Conservation (phyloP, 1,140 invertebrate genomes). For the Drosophila pallidifrons region DNA sequence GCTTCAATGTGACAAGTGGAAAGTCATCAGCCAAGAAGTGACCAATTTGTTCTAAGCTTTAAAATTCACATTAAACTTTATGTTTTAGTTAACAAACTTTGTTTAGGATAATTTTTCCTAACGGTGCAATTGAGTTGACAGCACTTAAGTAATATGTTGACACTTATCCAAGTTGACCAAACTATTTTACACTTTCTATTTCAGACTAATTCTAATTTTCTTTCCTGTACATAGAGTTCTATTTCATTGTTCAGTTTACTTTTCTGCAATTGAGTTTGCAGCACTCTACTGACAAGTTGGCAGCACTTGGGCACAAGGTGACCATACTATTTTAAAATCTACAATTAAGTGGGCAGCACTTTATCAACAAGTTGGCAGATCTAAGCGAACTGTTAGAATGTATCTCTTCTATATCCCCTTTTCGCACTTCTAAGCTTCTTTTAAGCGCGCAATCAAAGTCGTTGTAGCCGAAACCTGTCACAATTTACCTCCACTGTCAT, state of each 20-base stretch:
- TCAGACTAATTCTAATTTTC: no score
- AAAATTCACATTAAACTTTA: no score
- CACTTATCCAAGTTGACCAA: background rate
- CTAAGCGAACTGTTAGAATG: background rate
- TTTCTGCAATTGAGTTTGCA: no score
- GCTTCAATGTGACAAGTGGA: no score
- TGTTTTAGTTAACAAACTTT: no score
- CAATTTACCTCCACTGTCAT: constrained; percentile 30
- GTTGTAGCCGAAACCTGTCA: background rate
- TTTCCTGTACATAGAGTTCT: no score
- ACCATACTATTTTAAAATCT: background rate
- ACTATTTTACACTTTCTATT: background rate
- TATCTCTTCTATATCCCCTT: background rate
- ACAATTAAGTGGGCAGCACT: no score
- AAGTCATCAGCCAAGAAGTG: no score
- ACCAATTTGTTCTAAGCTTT: no score
- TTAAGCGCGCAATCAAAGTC: constrained; percentile 1
- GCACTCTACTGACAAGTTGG: background rate
- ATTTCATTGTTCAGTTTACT: no score
- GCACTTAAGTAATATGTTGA: background rate
- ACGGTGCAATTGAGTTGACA: no score
- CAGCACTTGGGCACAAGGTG: background rate
- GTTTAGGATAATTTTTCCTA: no score
- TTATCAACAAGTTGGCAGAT: background rate
- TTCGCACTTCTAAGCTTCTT: background rate